Percentiles rank a stretch among this genome's conserved stretches.
Evolutionary conservation across 2,888 invertebrate genomes (phyloP).

Genomic region (Aleiodes testaceus): DNA sequence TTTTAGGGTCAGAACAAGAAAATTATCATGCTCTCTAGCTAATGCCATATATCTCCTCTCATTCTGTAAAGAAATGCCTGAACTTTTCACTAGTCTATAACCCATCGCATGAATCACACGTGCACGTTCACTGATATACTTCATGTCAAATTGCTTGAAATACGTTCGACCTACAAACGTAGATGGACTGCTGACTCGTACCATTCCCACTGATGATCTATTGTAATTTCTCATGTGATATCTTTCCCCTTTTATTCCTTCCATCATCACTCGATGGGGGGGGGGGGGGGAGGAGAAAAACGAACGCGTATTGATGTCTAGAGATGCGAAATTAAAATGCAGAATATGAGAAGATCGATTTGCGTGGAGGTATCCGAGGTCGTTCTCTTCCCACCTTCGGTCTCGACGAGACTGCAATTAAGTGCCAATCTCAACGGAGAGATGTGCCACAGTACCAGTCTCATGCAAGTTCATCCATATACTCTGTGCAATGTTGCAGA

Average conservation of each 20-base stretch:
- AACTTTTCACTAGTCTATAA: too few species aligned
- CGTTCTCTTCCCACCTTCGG: constrained; percentile 36
- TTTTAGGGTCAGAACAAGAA: not conserved
- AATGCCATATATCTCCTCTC: too few species aligned
- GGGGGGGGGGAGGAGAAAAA: not conserved
- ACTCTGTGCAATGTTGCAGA: constrained; percentile 8
- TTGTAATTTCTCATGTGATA: not conserved
- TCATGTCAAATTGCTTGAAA: not conserved
- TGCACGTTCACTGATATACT: not conserved
- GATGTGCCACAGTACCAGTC: constrained; percentile 39
- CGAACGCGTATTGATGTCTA: constrained; percentile 32
- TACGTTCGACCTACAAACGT: constrained; percentile 23
- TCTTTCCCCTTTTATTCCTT: constrained; percentile 12
- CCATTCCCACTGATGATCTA: not conserved
- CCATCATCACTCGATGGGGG: not conserved
- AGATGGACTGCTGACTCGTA: constrained; percentile 18
- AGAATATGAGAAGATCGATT: constrained; percentile 48
- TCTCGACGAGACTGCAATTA: constrained; percentile 49
- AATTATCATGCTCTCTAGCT: not conserved
- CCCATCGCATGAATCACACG: too few species aligned
- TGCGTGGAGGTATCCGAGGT: constrained; percentile 50
- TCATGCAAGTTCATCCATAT: constrained; percentile 32
- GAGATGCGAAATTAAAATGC: constrained; percentile 16
- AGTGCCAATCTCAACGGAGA: constrained; percentile 52
- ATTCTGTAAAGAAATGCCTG: too few species aligned